Base-by-base conservation (phyloP, 2,888 invertebrate species). In the Dolichomitus sp. region DNA sequence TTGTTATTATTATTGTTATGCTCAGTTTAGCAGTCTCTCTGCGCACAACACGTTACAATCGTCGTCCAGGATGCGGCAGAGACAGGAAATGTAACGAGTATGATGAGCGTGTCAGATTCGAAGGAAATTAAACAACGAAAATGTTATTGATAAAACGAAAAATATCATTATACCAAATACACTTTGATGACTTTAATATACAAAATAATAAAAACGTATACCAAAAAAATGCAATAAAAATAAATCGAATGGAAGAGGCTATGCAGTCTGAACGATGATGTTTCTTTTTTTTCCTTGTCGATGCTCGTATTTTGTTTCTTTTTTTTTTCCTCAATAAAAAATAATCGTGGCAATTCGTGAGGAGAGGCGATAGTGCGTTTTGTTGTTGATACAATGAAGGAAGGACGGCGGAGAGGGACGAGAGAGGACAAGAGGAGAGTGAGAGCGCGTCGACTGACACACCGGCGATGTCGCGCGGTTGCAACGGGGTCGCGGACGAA, bases 401-500 rank as follows among this genome's bases (percentile, higher is more conserved):
- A 40, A 74, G 37, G 77, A 78, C 50, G 12, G 27, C 54, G 74
- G 37, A 30, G 52, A 59, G n/a, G 37, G 30, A 42, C 30, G 42
- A 63, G 37, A 30, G 50, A 45, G 50, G 70, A 70, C 57, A 30
- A 70, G 23, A 45, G 69, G 54, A 70, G 42, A 69, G 59, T 80
- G 61, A 83, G n/a, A 59, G 79, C n/a, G 57, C 70, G 66, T 59
- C 61, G 68, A 70, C 77, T 80, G 76, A 80, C 78, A 81, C 80
- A 83, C 80, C 82, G 75, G 77, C 78, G 80, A 86, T 79, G 79
- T 84, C 76, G 81, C 76, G 78, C 84, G 86, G 77, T 86, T 83
- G 83, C 75, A 83, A 85, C 83, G 75, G 84, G 84, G 79, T 84
- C 80, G 81, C 85, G 84, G 81, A 75, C 83, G 76, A 85, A 81